Base-by-base conservation (phyloP, 2,797 vertebrate species). In the Holocentrus rufus region DNA sequence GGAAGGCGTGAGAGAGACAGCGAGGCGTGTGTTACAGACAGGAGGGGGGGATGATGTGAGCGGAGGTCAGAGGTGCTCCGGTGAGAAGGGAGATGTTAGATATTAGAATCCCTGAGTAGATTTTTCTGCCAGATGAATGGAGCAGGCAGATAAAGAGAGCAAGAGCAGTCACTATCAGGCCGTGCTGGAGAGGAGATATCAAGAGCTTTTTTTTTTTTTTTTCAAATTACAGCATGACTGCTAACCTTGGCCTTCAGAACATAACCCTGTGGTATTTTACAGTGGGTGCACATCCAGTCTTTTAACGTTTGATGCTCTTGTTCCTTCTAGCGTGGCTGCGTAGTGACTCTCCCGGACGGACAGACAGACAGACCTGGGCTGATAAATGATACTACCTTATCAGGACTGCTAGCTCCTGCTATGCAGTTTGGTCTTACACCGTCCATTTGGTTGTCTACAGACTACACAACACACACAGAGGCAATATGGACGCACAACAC, bases 371-470 rank as follows among this genome's bases (percentile, higher is more conserved):
- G 72, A 90, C 81, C 90, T 89, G 80, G 81, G 88, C 80, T 61
- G 86, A 77, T 63, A 78, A 82, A 77, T 84, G 77, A 94, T 93
- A 96, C 96, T 99, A 99, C 98, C 98, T 99, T 97, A 92, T 65
- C 85, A 87, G 59, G 89, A 95, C 94, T 94, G 94, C 90, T 94
- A 95, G 95, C 95, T 95, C 96, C 96, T 87, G 95, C 95, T 95
- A 97, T 69, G 95, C 86, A 93, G 95, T 95, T 95, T 95, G 93
- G 94, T 95, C 87, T 95, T 96, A 96, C 92, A 94, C 89, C 95
- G 92, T 98, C 96, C 96, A 93, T 92, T 95, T 94, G 96, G 95
- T 95, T 95, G 94, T 98, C 97, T 97, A 99, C 92, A 96, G 90
- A 96, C 97, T 98, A 97, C 91, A 95, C 92, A 93, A 93, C 95